A percentile compares a stretch with the other conserved stretches of the same genome.
Evolutionary conservation across 2,113 vertebrate genomes (phyloP).

Genomic region (Odontesthes bonariensis): DNA sequence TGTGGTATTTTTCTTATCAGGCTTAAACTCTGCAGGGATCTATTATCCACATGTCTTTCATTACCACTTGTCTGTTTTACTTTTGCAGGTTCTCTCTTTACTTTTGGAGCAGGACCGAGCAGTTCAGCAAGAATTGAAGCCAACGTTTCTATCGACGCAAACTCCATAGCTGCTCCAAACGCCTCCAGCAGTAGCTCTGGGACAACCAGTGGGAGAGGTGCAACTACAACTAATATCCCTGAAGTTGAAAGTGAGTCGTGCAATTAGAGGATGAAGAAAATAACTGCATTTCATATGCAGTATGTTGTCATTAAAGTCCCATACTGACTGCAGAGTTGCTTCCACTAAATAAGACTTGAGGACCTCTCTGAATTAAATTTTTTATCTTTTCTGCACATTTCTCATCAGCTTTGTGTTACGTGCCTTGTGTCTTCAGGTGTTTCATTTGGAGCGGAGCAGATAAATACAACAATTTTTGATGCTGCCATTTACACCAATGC

Average conservation of each 20-base stretch:
- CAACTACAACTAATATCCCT: conserved; percentile 30
- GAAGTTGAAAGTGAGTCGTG: conserved; percentile 67
- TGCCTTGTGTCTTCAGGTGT: conserved; percentile 61
- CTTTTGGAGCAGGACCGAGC: conserved; percentile 73
- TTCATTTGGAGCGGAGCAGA: conserved; percentile 65
- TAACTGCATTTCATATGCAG: neutral
- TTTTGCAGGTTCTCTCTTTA: conserved; percentile 77
- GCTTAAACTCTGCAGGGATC: conserved; percentile 20
- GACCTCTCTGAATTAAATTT: no score
- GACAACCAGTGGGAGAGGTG: conserved; percentile 1
- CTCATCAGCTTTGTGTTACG: neutral
- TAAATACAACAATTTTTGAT: conserved; percentile 54
- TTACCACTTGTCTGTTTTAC: conserved; percentile 18
- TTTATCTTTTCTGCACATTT: neutral
- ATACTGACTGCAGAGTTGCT: neutral
- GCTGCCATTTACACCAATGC: conserved; percentile 10
- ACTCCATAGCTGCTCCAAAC: conserved; percentile 41
- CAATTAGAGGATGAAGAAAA: neutral
- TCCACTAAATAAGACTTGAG: neutral
- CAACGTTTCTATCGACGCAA: conserved; percentile 30
- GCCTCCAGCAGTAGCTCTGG: conserved; percentile 38
- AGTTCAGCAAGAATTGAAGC: conserved; percentile 58
- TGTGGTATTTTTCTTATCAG: neutral
- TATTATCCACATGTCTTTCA: conserved; percentile 3
- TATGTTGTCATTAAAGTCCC: neutral